Conservation (phyloP, 2,113 vertebrate species). For the Melierax canorus region DNA sequence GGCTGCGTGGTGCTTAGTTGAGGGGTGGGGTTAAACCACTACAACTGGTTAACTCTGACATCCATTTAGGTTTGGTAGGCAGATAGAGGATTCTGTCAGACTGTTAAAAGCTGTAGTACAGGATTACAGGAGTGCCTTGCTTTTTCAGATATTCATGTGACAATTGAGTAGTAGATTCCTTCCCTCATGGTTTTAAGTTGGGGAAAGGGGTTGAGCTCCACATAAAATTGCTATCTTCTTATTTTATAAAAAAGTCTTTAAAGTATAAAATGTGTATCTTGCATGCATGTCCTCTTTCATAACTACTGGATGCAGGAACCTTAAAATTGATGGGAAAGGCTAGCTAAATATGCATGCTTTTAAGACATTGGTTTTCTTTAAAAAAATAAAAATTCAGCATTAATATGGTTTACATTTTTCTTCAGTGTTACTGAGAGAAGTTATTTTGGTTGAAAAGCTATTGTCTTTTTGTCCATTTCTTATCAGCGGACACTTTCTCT, state of each 20-base stretch:
- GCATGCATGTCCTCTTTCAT: background rate
- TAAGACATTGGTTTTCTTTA: background rate
- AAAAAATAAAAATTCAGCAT: background rate
- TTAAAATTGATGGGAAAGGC: background rate
- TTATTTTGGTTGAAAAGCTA: background rate
- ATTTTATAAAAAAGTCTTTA: background rate
- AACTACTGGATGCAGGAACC: background rate
- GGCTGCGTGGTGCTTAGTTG: too few relatives aligned
- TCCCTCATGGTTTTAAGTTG: background rate
- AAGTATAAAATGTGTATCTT: background rate
- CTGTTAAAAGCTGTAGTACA: background rate
- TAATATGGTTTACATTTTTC: background rate
- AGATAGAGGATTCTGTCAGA: background rate
- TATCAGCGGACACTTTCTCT: slow-evolving; percentile 17
- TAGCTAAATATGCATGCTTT: background rate
- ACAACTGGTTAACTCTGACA: background rate
- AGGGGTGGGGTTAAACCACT: too few relatives aligned
- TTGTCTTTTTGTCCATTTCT: background rate
- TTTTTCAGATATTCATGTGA: background rate
- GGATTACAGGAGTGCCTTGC: background rate
- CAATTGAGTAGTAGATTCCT: background rate
- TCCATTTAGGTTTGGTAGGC: background rate
- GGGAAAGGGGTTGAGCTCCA: accelerated
- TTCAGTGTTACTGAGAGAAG: background rate
- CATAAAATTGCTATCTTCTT: background rate